Evolutionary conservation across 2,888 invertebrate genomes (phyloP), one percentile per base, ranked within the genome.

Genomic region (Lycocerus yunnanus): DNA sequence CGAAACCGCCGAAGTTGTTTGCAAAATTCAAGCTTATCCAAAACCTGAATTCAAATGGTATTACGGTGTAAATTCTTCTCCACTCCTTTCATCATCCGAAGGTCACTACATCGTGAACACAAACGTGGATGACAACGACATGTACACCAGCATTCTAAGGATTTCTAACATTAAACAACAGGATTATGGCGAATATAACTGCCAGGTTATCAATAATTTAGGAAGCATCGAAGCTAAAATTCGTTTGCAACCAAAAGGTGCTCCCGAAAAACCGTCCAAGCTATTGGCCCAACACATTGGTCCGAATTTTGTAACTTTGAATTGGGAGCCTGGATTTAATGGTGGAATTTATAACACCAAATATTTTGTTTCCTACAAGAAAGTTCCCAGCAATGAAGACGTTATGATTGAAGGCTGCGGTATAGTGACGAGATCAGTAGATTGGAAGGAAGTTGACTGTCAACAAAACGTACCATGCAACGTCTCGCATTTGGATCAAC

Each of bases 31-130:
- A 84, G 96, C 97, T 0, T 97, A 95, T 86, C 97, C 97, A 0
- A 94, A 95, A 82, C 97, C 97, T 0, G 95, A 95, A 84, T 96
- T 97, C 87, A 95, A 96, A 83, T 97, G 97, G 97, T 94, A 92
- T 83, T 95, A 92, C 83, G 94, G 93, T 43, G 92, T 92, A 6
- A 94, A 94, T 85, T 89, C 91, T 0, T 92, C 93, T 0, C 92
- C 94, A 0, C 86, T 95, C 60, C 92, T 93, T 78, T 93, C 94
- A 85, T 93, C 94, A 0, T 93, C 94, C 2, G 95, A 95, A 82
- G 95, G 94, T 0, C 95, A 95, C 83, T 96, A 96, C 85, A 93
- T 95, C 83, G 94, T 96, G 63, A 94, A 93, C 81, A 93, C 95
- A 2, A 93, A 92, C 15, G 92, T 91, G 43, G 93, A 95, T 81